Evolutionary conservation across 2,113 vertebrate genomes (phyloP), one percentile per base, ranked within the genome.

Genomic region (Gambusia affinis): DNA sequence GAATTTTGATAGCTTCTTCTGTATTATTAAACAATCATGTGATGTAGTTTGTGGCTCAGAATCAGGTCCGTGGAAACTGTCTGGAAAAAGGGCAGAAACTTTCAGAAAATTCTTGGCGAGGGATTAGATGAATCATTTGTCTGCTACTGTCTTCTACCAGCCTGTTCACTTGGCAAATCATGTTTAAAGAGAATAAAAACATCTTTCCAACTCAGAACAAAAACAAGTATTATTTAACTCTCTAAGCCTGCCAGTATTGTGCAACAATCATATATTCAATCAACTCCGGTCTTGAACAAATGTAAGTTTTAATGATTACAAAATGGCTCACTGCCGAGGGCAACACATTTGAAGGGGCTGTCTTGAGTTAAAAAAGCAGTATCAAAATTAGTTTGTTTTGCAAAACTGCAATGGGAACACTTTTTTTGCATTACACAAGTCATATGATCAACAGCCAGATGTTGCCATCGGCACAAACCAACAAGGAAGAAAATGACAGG

Each of bases 1-100:
- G 1, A 31, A 31, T 44, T 76, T 81, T 15, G 4, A 73, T 60
- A 57, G 28, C 37, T 73, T 75, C 70, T 31, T 72, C 60, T 68
- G 44, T 74, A 74, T 72, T 11, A 1, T 4, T 57, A 11, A 24
- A 37, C n/a, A n/a, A 15, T 28, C 11, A 30, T 44, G 28, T 3
- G 3, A 24, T 4, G 39, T 22, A 11, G 37, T 14, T 47, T 35
- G 29, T 47, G 15, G 22, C 8, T 6, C 33, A 30, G 57, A 63
- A 61, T 17, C 35, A 22, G 31, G 35, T 70, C 27, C 8, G 10
- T 29, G n/a, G n/a, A 61, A 61, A 39, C n/a, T 29, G n/a, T 42
- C 63, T 42, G 15, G 24, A 10, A 31, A 1, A 42, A 24, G 11
- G n/a, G 35, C 60, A n/a, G 4, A 1, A 47, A 63, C 37, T 47